These are phyloP conservation scores for Sylvia atricapilla DNA, from an alignment of 2,113 vertebrate species.

Conservation along the genomic window DNA sequence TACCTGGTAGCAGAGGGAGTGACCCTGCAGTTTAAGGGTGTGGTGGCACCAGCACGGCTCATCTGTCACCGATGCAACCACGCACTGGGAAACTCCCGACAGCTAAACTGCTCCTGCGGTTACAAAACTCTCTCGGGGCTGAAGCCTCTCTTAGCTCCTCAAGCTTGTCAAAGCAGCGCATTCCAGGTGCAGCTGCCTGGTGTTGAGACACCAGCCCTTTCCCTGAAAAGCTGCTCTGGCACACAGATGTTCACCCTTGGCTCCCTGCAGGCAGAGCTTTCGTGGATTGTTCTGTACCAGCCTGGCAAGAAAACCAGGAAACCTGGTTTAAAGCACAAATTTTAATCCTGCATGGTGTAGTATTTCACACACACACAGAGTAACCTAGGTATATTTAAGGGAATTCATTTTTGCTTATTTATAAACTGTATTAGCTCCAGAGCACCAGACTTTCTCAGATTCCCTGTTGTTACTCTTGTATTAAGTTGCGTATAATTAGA, in stretches of 20 bases:
- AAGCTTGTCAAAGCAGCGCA: accelerated
- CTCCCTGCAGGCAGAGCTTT: not conserved
- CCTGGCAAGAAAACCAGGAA: not conserved
- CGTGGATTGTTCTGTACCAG: not conserved
- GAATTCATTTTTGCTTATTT: not conserved
- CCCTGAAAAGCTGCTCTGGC: not conserved
- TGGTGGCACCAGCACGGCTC: accelerated
- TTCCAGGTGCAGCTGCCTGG: not conserved
- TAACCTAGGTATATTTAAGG: not conserved
- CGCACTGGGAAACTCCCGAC: accelerated
- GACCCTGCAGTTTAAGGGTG: accelerated
- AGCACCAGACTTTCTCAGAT: not conserved
- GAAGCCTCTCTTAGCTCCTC: not conserved
- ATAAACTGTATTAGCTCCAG: not conserved
- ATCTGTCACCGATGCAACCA: not conserved
- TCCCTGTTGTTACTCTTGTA: not conserved
- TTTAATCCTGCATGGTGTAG: not conserved
- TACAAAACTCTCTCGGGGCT: not conserved
- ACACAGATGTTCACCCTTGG: not conserved
- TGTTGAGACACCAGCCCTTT: not conserved
- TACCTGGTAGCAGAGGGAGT: not conserved
- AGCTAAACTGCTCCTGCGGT: not conserved
- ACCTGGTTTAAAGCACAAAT: not conserved
- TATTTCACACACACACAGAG: not conserved
- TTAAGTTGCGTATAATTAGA: not conserved